Conservation (phyloP, 1,140 invertebrate species). For the Pollicipes pollicipes region DNA sequence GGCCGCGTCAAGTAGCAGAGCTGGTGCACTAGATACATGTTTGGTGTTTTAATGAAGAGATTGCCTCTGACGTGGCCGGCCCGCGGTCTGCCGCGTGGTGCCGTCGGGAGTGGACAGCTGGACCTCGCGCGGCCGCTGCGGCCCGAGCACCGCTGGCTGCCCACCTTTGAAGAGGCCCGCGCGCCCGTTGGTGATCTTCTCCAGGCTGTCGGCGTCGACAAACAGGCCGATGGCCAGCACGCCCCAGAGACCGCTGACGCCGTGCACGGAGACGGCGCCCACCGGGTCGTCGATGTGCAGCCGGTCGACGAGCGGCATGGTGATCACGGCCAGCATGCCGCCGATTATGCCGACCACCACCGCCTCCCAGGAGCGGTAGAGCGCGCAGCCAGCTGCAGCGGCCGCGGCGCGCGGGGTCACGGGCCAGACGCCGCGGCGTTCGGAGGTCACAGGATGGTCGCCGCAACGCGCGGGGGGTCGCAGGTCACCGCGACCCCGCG, state of each 20-base stretch:
- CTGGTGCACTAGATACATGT: too few relatives aligned
- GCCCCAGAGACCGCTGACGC: slow-evolving; percentile 43
- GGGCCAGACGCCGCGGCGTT: neutral
- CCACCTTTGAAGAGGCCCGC: slow-evolving; percentile 59
- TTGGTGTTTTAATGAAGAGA: too few relatives aligned
- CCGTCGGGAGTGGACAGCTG: too few relatives aligned
- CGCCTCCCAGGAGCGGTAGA: slow-evolving; percentile 69
- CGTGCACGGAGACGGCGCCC: slow-evolving; percentile 72
- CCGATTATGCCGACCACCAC: slow-evolving; percentile 64
- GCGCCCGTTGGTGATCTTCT: slow-evolving; percentile 55
- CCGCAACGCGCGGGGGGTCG: neutral
- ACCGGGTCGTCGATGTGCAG: slow-evolving; percentile 76
- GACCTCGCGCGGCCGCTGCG: too few relatives aligned
- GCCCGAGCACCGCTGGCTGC: too few relatives aligned
- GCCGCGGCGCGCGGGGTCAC: too few relatives aligned
- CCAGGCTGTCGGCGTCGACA: slow-evolving; percentile 59
- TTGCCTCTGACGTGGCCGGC: too few relatives aligned
- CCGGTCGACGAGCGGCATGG: slow-evolving; percentile 52
- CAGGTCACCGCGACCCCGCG: neutral
- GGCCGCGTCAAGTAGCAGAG: too few relatives aligned
- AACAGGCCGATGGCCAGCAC: slow-evolving; percentile 76
- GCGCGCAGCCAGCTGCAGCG: slow-evolving; percentile 58
- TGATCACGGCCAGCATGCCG: slow-evolving; percentile 45
- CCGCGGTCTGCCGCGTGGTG: too few relatives aligned
- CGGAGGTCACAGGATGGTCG: neutral